Evolutionary conservation across 2,797 vertebrate genomes (phyloP).

Genomic region (Alosa sapidissima): DNA sequence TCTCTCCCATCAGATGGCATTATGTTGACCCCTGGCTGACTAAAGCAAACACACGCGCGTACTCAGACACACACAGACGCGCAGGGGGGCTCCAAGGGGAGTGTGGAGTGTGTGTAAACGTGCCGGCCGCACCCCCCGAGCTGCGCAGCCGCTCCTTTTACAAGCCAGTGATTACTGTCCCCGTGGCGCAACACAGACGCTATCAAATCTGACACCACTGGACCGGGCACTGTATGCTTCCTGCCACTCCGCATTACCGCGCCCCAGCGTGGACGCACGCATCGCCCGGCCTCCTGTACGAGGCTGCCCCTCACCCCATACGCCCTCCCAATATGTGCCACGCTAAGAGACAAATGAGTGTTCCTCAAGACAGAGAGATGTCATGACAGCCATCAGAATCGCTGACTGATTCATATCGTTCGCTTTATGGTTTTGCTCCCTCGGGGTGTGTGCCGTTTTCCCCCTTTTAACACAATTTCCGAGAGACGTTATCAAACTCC

Average conservation of each 20-base stretch:
- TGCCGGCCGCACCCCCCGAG: conserved; percentile 14
- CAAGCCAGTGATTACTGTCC: conserved; percentile 38
- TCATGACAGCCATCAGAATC: conserved; percentile 14
- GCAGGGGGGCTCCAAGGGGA: background rate
- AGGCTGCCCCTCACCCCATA: conserved; percentile 31
- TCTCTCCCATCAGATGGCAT: conserved; percentile 39
- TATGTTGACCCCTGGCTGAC: conserved; percentile 40
- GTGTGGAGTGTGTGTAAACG: conserved; percentile 20
- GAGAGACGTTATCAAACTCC: background rate
- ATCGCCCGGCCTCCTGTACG: conserved; percentile 30
- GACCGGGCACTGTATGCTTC: conserved; percentile 46
- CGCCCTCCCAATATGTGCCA: background rate
- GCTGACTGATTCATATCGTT: background rate
- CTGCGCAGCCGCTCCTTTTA: conserved; percentile 29
- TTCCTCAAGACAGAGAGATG: conserved; percentile 10
- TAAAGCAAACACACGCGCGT: conserved; percentile 17
- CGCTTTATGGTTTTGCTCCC: conserved; percentile 1
- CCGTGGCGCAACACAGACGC: conserved; percentile 45
- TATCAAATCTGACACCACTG: conserved; percentile 53
- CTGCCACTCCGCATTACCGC: conserved; percentile 45
- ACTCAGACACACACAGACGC: too few relatives aligned
- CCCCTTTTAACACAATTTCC: conserved; percentile 15
- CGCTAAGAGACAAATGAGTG: conserved; percentile 39
- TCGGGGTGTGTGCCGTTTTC: background rate
- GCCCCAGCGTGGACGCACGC: conserved; percentile 34